Conservation (phyloP, 2,888 invertebrate species). For the Hanleya hanleyi region DNA sequence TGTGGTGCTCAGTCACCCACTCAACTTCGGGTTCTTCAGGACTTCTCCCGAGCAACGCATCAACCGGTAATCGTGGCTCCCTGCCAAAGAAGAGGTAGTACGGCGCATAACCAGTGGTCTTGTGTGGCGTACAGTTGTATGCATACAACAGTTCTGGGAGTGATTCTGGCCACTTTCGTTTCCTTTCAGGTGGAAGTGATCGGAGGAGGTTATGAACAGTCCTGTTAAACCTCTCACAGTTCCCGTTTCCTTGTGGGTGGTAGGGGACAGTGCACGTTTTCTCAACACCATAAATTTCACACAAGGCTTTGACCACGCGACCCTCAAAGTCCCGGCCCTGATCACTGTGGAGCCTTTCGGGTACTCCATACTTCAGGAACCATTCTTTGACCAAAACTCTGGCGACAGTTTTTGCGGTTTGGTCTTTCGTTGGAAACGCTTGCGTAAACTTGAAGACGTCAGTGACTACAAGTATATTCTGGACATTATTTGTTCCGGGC, state of each 20-base stretch:
- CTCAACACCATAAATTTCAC: constrained; percentile 32
- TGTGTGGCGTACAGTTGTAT: constrained; percentile 24
- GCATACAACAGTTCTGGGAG: constrained; percentile 32
- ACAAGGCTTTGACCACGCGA: constrained; percentile 32
- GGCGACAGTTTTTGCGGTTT: constrained; percentile 39
- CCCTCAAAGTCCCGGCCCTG: constrained; percentile 41
- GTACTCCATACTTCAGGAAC: constrained; percentile 42
- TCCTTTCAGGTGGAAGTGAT: constrained; percentile 25
- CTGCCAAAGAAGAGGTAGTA: constrained; percentile 25
- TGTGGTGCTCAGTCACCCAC: background rate
- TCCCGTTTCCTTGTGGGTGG: constrained; percentile 40
- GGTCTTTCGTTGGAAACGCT: constrained; percentile 40
- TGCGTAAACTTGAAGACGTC: constrained; percentile 41
- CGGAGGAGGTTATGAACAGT: constrained; percentile 37
- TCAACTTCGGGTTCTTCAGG: background rate
- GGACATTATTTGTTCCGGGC: background rate
- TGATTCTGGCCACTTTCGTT: constrained; percentile 35
- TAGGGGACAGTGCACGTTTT: constrained; percentile 41
- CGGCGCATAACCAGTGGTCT: constrained; percentile 19
- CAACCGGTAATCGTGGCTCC: constrained; percentile 25
- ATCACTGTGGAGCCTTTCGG: constrained; percentile 38
- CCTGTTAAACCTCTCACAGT: constrained; percentile 45
- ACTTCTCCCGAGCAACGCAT: constrained; percentile 10
- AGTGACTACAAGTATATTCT: background rate
- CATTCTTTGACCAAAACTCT: constrained; percentile 38